Evolutionary conservation across 2,888 invertebrate genomes (phyloP).

Genomic region (Drosophila formosana): DNA sequence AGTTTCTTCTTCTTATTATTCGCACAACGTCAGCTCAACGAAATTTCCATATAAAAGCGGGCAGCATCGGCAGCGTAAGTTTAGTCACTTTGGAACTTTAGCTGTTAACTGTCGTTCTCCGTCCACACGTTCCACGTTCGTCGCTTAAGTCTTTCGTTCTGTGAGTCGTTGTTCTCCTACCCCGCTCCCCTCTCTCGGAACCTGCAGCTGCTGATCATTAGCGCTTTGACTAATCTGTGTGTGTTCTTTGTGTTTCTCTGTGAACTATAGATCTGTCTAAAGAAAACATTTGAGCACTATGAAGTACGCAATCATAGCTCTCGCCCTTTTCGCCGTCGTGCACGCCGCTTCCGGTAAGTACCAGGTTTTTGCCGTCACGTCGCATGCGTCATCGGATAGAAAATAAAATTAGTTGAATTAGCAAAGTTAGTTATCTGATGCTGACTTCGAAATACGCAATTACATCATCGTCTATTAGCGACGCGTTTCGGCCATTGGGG

Average conservation of each 20-base stretch:
- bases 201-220: constrained; percentile 8
- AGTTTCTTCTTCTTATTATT: constrained; percentile 47
- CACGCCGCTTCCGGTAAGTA: constrained; percentile 79
- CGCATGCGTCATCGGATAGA: constrained; percentile 40
- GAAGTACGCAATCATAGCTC: constrained; percentile 69
- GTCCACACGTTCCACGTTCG: constrained; percentile 56
- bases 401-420: constrained; percentile 2
- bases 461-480: constrained; percentile 52
- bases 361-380: neutral
- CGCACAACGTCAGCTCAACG: constrained; percentile 61
- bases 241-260: constrained; percentile 27
- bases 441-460: constrained; percentile 26
- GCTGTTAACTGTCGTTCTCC: constrained; percentile 16
- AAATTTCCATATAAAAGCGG: constrained; percentile 79
- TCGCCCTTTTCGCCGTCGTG: constrained; percentile 58
- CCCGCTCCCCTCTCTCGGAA: neutral
- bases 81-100: constrained; percentile 70
- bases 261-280: constrained; percentile 32
- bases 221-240: constrained; percentile 29
- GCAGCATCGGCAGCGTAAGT: constrained; percentile 44
- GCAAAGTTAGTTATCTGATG: constrained; percentile 19
- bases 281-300: constrained; percentile 51
- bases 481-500: constrained; percentile 28
- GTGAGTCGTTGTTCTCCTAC: constrained; percentile 41
- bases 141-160: constrained; percentile 77